Conservation (phyloP, 2,888 invertebrate genomes). For the Athetis lepigone region DNA sequence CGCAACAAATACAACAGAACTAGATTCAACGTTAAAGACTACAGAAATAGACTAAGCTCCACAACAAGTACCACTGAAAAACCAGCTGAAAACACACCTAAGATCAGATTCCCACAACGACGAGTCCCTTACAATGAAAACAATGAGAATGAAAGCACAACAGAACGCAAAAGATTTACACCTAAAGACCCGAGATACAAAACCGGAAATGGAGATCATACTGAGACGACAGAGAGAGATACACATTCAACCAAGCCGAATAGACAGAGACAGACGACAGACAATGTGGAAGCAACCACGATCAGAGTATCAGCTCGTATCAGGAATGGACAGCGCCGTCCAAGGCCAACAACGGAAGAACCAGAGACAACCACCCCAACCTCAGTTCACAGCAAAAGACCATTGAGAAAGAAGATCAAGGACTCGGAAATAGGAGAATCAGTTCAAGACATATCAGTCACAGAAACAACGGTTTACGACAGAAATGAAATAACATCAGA, state of each 20-base stretch:
- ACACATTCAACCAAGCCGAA: conserved; percentile 75
- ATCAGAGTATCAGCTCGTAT: conserved; percentile 84
- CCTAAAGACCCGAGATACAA: conserved; percentile 88
- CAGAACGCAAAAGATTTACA: conserved; percentile 88
- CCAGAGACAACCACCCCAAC: conserved; percentile 75
- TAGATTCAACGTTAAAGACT: conserved; percentile 94
- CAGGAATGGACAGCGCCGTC: conserved; percentile 81
- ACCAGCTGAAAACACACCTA: conserved; percentile 77
- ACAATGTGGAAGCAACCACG: conserved; percentile 80
- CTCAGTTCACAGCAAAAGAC: conserved; percentile 77
- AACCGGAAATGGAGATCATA: conserved; percentile 72
- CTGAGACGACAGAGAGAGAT: conserved; percentile 78
- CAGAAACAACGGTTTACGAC: conserved; percentile 78
- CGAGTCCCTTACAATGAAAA: conserved; percentile 82
- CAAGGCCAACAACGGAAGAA: conserved; percentile 81
- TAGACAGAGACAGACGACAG: conserved; percentile 80
- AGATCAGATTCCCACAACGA: conserved; percentile 87
- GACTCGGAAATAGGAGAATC: conserved; percentile 84
- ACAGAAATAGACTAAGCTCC: conserved; percentile 92
- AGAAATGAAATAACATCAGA: conserved; percentile 84
- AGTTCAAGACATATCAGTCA: conserved; percentile 81
- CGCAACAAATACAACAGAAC: conserved; percentile 92
- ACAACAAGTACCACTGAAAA: conserved; percentile 88
- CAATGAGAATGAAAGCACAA: conserved; percentile 81
- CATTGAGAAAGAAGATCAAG: conserved; percentile 81